A percentile compares a stretch with the other conserved stretches of the same genome.
Evolutionary conservation across 2,797 vertebrate species (phyloP).

Genomic region (Leptatherina wallacei): DNA sequence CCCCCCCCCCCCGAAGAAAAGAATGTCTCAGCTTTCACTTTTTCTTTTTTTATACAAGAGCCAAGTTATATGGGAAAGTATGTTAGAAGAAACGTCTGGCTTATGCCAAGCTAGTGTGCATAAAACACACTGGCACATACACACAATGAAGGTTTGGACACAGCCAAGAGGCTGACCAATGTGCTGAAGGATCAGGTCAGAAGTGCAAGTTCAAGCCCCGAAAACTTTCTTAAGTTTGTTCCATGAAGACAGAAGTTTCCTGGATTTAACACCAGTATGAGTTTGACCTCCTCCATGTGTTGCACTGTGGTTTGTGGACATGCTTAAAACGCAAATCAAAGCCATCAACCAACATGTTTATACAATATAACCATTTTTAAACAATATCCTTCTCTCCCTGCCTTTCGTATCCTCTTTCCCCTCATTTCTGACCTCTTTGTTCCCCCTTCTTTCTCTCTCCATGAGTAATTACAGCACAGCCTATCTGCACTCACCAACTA

Average conservation of each 20-base stretch:
- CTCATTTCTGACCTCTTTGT: conserved; percentile 48
- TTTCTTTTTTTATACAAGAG: conserved; percentile 41
- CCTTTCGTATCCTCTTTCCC: conserved; percentile 20
- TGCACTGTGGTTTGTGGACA: conserved; percentile 20
- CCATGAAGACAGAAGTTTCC: conserved; percentile 10
- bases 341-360: conserved; percentile 31
- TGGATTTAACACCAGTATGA: conserved; percentile 13
- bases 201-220: conserved; percentile 56
- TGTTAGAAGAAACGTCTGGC: conserved; percentile 72
- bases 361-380: conserved; percentile 36
- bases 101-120: conserved; percentile 53
- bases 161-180: conserved; percentile 48
- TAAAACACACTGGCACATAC: conserved; percentile 21
- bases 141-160: conserved; percentile 31
- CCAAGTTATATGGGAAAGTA: conserved; percentile 82
- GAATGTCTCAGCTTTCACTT: conserved; percentile 66
- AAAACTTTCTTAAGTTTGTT: conserved; percentile 56
- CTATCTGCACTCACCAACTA: conserved; percentile 79
- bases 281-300: conserved; percentile 10
- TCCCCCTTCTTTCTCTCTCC: conserved; percentile 26
- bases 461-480: conserved; percentile 73
- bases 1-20: conserved; percentile 59
- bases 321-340: conserved; percentile 22
- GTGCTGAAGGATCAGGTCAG: conserved; percentile 48
- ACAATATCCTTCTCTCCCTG: conserved; percentile 1